Conservation (phyloP, 2,797 vertebrate genomes). For the Muscicapa comitata region DNA sequence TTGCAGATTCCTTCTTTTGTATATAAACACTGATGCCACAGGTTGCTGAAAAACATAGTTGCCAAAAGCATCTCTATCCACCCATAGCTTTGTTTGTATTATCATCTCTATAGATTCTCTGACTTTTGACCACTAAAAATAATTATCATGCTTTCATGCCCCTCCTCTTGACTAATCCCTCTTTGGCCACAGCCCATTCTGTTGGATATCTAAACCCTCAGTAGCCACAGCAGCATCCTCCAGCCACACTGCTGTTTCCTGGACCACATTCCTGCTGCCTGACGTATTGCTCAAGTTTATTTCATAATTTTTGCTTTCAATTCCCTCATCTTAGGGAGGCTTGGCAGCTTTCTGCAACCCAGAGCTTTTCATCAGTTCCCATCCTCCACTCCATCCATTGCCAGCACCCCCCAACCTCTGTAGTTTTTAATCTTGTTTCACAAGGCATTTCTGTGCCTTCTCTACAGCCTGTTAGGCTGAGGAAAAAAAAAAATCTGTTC, state of each 20-base stretch:
- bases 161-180: neutral
- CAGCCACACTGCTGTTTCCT: neutral
- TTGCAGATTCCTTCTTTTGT: neutral
- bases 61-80: neutral
- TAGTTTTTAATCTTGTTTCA: slow-evolving; percentile 24
- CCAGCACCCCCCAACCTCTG: slow-evolving; percentile 2
- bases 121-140: neutral
- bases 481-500: slow-evolving; percentile 1
- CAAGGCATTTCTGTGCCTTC: slow-evolving; percentile 1
- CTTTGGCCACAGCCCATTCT: neutral
- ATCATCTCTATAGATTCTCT: neutral
- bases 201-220: neutral
- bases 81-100: neutral
- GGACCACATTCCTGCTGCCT: neutral
- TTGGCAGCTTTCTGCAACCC: neutral
- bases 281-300: neutral
- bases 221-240: neutral
- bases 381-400: neutral
- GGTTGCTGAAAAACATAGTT: neutral
- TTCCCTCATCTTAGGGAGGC: neutral
- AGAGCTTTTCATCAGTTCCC: neutral
- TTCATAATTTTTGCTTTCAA: neutral
- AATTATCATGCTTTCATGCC: neutral
- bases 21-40: neutral
- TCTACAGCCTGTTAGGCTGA: neutral